Evolutionary conservation across 2,888 invertebrate genomes (phyloP), one percentile per base, ranked within the genome.

Genomic region (Scrobipalpa costella): DNA sequence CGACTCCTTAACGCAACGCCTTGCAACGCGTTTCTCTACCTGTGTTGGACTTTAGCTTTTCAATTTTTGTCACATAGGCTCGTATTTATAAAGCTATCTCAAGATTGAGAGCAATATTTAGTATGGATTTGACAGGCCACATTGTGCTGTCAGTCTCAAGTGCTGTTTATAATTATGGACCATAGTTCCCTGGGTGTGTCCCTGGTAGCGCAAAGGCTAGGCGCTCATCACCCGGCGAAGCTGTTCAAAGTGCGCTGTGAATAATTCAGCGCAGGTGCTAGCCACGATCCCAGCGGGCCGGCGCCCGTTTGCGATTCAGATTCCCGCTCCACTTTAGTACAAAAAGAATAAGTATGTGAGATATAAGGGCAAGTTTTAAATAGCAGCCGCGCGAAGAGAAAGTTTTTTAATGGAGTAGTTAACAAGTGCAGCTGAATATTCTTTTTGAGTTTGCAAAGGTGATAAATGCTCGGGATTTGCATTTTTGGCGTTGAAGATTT

Each of bases 231-330:
- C 69, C 68, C 68, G 68, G 63, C 63, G 62, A 69, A 65, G 69
- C 69, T 67, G 72, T 69, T 74, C 75, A 79, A 83, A 82, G 80
- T 79, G 78, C 74, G 69, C 64, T 68, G 73, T 85, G 78, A 84
- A 84, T 84, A 82, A 85, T 86, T 85, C 80, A 85, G 67, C 70
- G 67, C 74, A 69, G 74, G 77, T 78, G 78, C 78, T 79, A 76
- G 73, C 71, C 72, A 68, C 71, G 71, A 72, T 73, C 80, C 67
- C 79, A 50, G 21, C 21, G 76, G 69, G 76, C 38, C 65, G 65
- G 67, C 68, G 70, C 75, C 67, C 77, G 77, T 80, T 82, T 78
- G 73, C 67, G 67, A 79, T 80, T 76, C 72, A 80, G 75, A 81
- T 83, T 78, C 70, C 52, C 65, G 66, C 63, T 61, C 63, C 70